phyloP scores from a whole-genome alignment of 2,888 invertebrate genomes.

The Synergus umbraculus region DNA sequence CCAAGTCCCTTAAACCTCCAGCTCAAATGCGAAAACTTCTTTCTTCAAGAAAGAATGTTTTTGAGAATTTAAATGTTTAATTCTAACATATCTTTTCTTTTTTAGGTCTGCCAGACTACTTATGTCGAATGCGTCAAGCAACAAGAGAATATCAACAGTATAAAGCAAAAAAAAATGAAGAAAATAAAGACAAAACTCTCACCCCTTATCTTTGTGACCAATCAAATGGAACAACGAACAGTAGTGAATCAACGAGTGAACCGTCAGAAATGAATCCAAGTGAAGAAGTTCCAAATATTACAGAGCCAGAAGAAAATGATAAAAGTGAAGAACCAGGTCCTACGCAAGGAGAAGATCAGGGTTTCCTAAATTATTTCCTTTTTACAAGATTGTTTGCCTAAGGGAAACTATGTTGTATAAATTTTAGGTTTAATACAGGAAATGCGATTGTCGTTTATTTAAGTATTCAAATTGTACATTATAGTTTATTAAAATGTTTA shows the following conservation, averaged over 20 bases:
- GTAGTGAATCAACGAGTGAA: slow-evolving; percentile 25
- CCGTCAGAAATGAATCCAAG: slow-evolving; percentile 44
- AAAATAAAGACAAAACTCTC: slow-evolving; percentile 34
- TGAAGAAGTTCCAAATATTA: background rate
- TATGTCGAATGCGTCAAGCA: slow-evolving; percentile 84
- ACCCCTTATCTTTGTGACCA: background rate
- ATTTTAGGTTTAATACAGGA: background rate
- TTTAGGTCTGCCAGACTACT: slow-evolving; percentile 87
- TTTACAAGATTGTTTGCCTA: slow-evolving; percentile 71
- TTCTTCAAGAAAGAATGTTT: background rate
- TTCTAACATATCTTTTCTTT: slow-evolving; percentile 41
- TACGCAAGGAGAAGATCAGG: slow-evolving; percentile 61
- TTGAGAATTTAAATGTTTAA: slow-evolving; percentile 1
- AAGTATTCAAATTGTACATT: background rate
- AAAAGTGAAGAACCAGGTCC: slow-evolving; percentile 52
- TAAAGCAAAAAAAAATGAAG: slow-evolving; percentile 61
- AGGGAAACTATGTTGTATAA: slow-evolving; percentile 48
- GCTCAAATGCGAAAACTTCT: background rate
- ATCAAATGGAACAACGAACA: background rate
- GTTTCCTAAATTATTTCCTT: slow-evolving; percentile 70
- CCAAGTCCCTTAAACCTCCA: too few relatives aligned
- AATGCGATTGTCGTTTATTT: background rate
- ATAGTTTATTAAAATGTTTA: background rate
- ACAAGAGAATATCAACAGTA: slow-evolving; percentile 82
- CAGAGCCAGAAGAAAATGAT: slow-evolving; percentile 49